A percentile compares a stretch with the other conserved stretches of the same genome.
Conservation (phyloP, 2,888 invertebrate species). For the Asteroscopus sphinx region DNA sequence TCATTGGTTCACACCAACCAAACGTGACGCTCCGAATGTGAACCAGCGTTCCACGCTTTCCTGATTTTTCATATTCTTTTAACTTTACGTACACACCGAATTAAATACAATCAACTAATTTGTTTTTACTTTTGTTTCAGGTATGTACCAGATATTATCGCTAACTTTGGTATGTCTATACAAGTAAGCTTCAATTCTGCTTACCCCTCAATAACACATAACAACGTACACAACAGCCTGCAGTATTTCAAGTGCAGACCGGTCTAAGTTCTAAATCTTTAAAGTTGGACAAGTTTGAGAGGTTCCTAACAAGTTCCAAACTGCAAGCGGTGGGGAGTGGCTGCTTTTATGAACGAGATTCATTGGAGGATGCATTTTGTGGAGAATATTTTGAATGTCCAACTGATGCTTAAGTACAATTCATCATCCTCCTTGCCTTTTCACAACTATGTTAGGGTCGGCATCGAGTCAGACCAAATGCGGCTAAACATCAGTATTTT, state of each 20-base stretch:
- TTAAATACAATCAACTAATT: constrained; percentile 11
- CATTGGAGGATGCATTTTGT: not conserved
- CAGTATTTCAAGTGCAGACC: constrained; percentile 34
- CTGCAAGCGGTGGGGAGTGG: constrained; percentile 34
- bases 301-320: constrained; percentile 61
- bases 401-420: not conserved
- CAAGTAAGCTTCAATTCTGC: not conserved
- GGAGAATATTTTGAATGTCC: not conserved
- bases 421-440: too few relatives aligned
- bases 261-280: constrained; percentile 63
- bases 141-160: constrained; percentile 20
- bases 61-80: too few relatives aligned
- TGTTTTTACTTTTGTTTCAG: constrained; percentile 21
- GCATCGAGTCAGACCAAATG: too few relatives aligned
- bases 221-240: constrained; percentile 9
- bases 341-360: constrained; percentile 46
- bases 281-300: constrained; percentile 66
- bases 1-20: too few relatives aligned
- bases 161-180: constrained; percentile 4
- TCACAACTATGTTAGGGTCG: too few relatives aligned
- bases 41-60: too few relatives aligned
- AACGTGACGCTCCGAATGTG: too few relatives aligned
- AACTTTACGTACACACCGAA: too few relatives aligned
- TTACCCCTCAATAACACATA: not conserved
- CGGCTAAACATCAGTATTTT: too few relatives aligned